A percentile compares a stretch with the other conserved stretches of the same genome.
These are phyloP conservation scores for Eubucco bourcierii DNA, from an alignment of 2,113 vertebrate genomes.

Conservation along the genomic window DNA sequence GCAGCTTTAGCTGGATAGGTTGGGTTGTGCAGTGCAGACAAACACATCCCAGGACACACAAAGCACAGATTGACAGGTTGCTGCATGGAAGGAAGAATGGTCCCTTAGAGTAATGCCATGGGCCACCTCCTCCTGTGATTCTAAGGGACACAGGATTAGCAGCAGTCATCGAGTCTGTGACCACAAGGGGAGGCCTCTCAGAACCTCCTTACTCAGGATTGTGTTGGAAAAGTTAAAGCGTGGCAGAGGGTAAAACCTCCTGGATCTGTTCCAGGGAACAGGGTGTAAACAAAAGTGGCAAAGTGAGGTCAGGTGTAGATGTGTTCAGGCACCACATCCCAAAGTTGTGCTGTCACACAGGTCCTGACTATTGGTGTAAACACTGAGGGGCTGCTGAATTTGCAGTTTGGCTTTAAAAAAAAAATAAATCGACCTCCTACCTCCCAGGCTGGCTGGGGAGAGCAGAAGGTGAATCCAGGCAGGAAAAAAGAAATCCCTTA, in stretches of 20 bases:
- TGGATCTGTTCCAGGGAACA: background rate
- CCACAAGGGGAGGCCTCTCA: background rate
- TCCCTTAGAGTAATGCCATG: background rate
- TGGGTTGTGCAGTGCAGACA: background rate
- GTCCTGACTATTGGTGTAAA: background rate
- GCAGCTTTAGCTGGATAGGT: background rate
- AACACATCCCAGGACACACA: background rate
- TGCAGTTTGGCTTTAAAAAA: background rate
- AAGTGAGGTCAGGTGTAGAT: fast-evolving
- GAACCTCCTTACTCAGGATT: fast-evolving
- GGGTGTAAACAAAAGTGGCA: background rate
- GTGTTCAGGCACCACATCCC: background rate
- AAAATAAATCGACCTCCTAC: background rate
- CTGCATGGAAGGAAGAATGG: background rate
- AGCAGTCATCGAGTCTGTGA: background rate
- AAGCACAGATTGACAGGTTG: fast-evolving
- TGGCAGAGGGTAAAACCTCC: background rate
- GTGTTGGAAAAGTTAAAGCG: background rate
- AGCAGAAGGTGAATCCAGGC: background rate
- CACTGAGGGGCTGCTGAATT: background rate
- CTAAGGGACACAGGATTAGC: background rate
- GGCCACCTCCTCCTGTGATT: background rate
- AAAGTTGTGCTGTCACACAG: fast-evolving
- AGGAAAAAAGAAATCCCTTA: background rate
- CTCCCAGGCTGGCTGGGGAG: background rate